Conservation (phyloP, 1,140 invertebrate species). For the Druon quercuslanigerum region DNA sequence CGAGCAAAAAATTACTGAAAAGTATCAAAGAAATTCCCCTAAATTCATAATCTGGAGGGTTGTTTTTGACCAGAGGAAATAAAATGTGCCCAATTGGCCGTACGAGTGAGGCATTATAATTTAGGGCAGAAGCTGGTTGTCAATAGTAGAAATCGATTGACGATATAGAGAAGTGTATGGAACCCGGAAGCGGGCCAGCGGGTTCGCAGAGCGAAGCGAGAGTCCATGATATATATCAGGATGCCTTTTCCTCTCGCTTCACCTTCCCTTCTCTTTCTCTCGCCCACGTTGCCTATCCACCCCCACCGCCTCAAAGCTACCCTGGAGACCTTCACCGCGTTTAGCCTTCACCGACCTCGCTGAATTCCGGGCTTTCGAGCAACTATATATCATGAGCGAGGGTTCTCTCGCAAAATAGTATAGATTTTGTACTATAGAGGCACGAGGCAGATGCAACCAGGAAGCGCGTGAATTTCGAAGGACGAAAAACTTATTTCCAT, state of each 20-base stretch:
- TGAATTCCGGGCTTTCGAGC: slow-evolving; percentile 25
- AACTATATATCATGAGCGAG: slow-evolving; percentile 24
- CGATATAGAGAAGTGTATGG: slow-evolving; percentile 8
- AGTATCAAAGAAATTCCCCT: too few relatives aligned
- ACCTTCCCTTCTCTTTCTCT: slow-evolving; percentile 1
- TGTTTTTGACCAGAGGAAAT: too few relatives aligned
- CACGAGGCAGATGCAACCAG: too few relatives aligned
- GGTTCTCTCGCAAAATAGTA: neutral
- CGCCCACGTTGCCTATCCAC: neutral
- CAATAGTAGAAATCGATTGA: slow-evolving; percentile 4
- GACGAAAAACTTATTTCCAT: too few relatives aligned
- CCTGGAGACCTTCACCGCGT: slow-evolving; percentile 23
- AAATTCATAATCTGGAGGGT: too few relatives aligned
- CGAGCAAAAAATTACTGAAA: too few relatives aligned
- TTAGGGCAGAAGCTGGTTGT: neutral
- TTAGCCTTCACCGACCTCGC: slow-evolving; percentile 30
- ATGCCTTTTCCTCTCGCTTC: slow-evolving; percentile 3
- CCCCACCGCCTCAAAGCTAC: slow-evolving; percentile 12
- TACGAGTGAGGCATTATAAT: neutral
- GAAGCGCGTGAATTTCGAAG: too few relatives aligned
- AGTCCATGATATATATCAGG: slow-evolving; percentile 24
- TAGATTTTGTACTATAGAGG: too few relatives aligned
- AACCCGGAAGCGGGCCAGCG: slow-evolving; percentile 22
- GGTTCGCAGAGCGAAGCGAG: slow-evolving; percentile 20
- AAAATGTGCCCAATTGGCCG: too few relatives aligned